phyloP scores from a whole-genome alignment of 1,140 invertebrate species.

The Batillaria attramentaria region DNA sequence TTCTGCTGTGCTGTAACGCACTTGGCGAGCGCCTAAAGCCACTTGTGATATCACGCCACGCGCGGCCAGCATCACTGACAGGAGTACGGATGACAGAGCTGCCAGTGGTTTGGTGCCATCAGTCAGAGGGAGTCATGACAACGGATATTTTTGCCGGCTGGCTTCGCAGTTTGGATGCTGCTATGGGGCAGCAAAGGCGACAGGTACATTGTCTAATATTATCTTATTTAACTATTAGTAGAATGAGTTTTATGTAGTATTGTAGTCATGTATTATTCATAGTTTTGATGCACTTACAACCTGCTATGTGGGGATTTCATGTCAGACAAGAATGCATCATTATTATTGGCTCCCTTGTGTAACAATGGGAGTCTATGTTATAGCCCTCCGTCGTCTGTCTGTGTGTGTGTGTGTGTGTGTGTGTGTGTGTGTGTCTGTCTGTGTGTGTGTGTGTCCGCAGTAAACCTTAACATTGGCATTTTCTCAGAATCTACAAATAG shows the following conservation, averaged over 20 bases:
- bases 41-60: slow-evolving; percentile 22
- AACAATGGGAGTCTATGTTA: too few relatives aligned
- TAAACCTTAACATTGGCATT: too few relatives aligned
- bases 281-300: not conserved
- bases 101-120: slow-evolving; percentile 29
- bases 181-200: slow-evolving; percentile 31
- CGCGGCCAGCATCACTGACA: not conserved
- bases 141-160: slow-evolving; percentile 32
- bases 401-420: too few relatives aligned
- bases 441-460: too few relatives aligned
- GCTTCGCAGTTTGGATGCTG: slow-evolving; percentile 27
- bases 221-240: too few relatives aligned
- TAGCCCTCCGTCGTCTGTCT: too few relatives aligned
- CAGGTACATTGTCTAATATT: too few relatives aligned
- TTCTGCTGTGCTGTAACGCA: slow-evolving; percentile 34
- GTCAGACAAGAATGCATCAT: too few relatives aligned
- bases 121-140: slow-evolving; percentile 26
- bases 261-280: not conserved
- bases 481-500: too few relatives aligned
- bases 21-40: slow-evolving; percentile 33
- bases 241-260: not conserved
- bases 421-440: too few relatives aligned
- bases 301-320: not conserved
- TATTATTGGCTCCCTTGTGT: too few relatives aligned
- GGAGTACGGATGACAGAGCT: slow-evolving; percentile 2